A percentile compares a stretch with the other conserved stretches of the same genome.
Evolutionary conservation across 2,888 invertebrate species (phyloP).

Genomic region (Dysmachus trigonus): DNA sequence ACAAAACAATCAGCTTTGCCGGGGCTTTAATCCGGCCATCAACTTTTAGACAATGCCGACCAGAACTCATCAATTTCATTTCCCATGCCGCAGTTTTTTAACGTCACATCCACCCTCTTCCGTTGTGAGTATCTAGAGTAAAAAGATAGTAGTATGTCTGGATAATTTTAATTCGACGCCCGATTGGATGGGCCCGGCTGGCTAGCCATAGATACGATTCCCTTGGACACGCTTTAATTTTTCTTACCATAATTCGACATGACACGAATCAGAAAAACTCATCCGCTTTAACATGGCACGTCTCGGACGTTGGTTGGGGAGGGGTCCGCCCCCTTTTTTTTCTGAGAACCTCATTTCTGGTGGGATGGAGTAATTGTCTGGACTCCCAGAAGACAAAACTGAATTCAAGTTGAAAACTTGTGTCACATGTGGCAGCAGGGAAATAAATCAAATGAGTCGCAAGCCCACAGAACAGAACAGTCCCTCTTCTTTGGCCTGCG

Average conservation of each 20-base stretch:
- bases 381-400: neutral
- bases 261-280: neutral
- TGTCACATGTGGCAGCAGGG: neutral
- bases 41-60: neutral
- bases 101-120: neutral
- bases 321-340: neutral
- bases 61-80: conserved; percentile 2
- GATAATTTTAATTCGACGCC: neutral
- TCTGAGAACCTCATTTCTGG: neutral
- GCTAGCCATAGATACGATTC: neutral
- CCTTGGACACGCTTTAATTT: neutral
- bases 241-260: neutral
- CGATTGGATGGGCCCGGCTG: neutral
- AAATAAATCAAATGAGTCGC: neutral
- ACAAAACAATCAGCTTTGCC: conserved; percentile 18
- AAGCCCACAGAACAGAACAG: neutral
- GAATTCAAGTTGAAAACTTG: neutral
- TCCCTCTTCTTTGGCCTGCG: neutral
- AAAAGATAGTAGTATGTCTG: neutral
- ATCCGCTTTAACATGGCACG: neutral
- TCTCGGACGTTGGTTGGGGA: neutral
- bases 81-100: neutral
- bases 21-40: conserved; percentile 5
- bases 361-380: neutral
- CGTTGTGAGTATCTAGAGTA: neutral